Percentiles rank a stretch among this genome's conserved stretches.
Conservation (phyloP, 2,113 vertebrate species). For the Gambusia affinis region DNA sequence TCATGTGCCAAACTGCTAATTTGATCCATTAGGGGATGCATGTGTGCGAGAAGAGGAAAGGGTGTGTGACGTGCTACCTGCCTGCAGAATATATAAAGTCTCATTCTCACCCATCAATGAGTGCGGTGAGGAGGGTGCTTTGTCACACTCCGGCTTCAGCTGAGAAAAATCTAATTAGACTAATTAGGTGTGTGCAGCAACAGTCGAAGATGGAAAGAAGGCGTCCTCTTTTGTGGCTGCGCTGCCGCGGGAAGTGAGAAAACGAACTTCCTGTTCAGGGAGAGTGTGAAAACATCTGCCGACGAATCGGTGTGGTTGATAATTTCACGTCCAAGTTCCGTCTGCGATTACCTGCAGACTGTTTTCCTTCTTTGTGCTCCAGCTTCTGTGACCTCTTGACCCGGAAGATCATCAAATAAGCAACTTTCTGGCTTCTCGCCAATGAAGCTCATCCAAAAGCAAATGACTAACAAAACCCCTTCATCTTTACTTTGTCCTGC, state of each 20-base stretch:
- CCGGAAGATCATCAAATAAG: constrained; percentile 6
- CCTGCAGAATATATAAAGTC: constrained; percentile 57
- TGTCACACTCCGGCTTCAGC: constrained; percentile 58
- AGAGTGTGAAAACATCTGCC: constrained; percentile 41
- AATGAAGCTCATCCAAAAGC: no score
- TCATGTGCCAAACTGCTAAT: constrained; percentile 75
- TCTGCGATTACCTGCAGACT: constrained; percentile 19
- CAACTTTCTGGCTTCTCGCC: no score
- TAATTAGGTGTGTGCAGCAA: constrained; percentile 65
- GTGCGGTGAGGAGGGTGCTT: constrained; percentile 39
- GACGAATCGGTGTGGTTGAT: constrained; percentile 12
- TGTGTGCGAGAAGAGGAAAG: constrained; percentile 21
- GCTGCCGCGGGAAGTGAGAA: constrained; percentile 38
- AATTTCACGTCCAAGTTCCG: constrained; percentile 14
- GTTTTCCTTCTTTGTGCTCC: constrained; percentile 6
- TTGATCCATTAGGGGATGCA: constrained; percentile 72
- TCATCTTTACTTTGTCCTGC: no score
- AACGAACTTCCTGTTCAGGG: constrained; percentile 28
- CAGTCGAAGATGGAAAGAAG: constrained; percentile 39
- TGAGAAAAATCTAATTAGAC: constrained; percentile 64
- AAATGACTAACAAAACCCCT: no score
- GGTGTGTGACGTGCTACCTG: constrained; percentile 53
- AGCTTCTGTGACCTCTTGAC: not conserved
- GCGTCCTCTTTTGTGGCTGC: constrained; percentile 23
- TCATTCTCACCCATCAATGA: constrained; percentile 66